Evolutionary conservation across 2,113 vertebrate genomes (phyloP).

Genomic region (Terrapene triunguis): DNA sequence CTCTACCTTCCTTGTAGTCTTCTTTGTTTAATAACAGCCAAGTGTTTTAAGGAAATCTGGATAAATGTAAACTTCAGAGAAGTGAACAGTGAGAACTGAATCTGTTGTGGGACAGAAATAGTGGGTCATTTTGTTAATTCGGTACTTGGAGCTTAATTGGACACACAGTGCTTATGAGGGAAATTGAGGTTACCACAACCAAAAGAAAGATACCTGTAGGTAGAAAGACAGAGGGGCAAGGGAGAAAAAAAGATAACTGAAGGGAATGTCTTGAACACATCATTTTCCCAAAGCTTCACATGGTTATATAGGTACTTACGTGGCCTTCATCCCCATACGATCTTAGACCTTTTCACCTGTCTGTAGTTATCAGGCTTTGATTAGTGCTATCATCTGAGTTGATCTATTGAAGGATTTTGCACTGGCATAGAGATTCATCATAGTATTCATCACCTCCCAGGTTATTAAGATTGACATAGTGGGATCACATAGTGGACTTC

Average conservation of each 20-base stretch:
- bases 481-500: background rate
- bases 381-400: background rate
- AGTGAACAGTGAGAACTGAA: background rate
- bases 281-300: background rate
- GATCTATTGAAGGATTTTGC: accelerated
- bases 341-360: background rate
- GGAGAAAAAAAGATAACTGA: background rate
- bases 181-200: background rate
- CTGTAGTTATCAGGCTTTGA: background rate
- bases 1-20: background rate
- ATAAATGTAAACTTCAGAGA: background rate
- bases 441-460: background rate
- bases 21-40: background rate
- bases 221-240: background rate
- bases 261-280: background rate
- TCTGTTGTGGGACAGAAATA: background rate
- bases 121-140: background rate
- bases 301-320: background rate
- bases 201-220: background rate
- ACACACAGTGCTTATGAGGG: background rate
- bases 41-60: background rate
- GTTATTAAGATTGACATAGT: background rate
- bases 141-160: background rate
- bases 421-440: background rate
- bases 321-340: background rate